Evolutionary conservation across 2,797 vertebrate genomes (phyloP).

Genomic region (Geotria australis): DNA sequence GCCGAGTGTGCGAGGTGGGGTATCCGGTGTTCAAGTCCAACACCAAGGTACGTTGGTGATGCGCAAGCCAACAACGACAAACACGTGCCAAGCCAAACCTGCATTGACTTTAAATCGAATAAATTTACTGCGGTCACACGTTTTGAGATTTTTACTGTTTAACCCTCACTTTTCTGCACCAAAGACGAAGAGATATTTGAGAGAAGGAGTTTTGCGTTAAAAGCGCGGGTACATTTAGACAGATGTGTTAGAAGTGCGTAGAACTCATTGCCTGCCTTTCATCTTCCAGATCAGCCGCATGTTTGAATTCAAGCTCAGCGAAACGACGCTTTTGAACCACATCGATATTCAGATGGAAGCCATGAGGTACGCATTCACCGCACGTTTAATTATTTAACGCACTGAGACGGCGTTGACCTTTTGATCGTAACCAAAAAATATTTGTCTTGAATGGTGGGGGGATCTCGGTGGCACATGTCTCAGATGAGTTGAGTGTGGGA

Average conservation of each 20-base stretch:
- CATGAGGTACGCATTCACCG: background rate
- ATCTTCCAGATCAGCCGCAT: background rate
- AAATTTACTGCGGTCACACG: too few relatives aligned
- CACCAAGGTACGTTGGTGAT: background rate
- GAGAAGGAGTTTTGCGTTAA: background rate
- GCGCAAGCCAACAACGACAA: background rate
- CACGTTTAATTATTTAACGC: too few relatives aligned
- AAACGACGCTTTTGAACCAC: background rate
- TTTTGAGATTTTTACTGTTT: background rate
- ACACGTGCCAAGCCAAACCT: too few relatives aligned
- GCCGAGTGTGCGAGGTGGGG: background rate
- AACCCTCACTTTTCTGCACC: background rate
- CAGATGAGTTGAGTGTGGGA: too few relatives aligned
- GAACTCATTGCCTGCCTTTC: background rate
- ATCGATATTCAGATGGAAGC: background rate
- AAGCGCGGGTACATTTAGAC: background rate
- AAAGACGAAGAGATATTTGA: background rate
- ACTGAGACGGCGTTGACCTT: too few relatives aligned
- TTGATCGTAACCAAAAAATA: too few relatives aligned
- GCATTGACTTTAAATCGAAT: too few relatives aligned
- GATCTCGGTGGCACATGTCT: too few relatives aligned
- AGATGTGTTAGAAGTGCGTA: background rate
- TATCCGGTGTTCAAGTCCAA: background rate
- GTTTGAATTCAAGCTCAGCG: background rate
- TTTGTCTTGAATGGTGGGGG: too few relatives aligned